Evolutionary conservation across 2,888 invertebrate species (phyloP).

Genomic region (Oligia strigilis): DNA sequence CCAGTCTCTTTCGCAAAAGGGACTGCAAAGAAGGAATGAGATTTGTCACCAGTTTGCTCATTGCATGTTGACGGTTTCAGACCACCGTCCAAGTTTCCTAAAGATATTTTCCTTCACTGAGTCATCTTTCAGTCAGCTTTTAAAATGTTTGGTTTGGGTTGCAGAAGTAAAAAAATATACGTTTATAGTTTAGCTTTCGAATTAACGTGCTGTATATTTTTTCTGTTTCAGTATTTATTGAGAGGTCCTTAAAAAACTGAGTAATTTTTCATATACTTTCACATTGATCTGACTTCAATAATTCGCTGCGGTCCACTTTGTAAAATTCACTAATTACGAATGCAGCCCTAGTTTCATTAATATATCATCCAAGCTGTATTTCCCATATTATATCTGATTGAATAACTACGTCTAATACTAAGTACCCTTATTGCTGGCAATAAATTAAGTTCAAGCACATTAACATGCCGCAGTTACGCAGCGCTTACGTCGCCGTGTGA

Average conservation of each 20-base stretch:
- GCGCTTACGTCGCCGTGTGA: slow-evolving; percentile 53
- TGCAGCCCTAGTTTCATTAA: slow-evolving; percentile 3
- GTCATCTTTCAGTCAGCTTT: background rate
- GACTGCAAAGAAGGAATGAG: too few relatives aligned
- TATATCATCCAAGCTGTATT: slow-evolving; percentile 24
- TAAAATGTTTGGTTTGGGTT: background rate
- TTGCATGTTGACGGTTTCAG: background rate
- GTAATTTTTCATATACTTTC: too few relatives aligned
- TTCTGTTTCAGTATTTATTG: too few relatives aligned
- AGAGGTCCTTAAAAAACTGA: background rate
- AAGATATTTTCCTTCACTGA: background rate
- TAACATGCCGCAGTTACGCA: slow-evolving; percentile 47
- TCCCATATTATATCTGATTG: slow-evolving; percentile 40
- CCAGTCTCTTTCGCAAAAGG: too few relatives aligned
- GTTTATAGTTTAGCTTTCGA: too few relatives aligned
- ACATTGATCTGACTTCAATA: background rate
- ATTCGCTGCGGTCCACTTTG: background rate
- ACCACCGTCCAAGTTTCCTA: background rate
- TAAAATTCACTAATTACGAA: background rate
- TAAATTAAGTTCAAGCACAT: slow-evolving; percentile 51
- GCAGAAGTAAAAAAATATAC: background rate
- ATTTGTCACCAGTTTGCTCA: background rate
- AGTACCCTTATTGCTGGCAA: slow-evolving; percentile 31
- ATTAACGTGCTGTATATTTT: too few relatives aligned
- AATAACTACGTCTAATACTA: slow-evolving; percentile 29